Percentiles rank a stretch among this genome's conserved stretches.
Evolutionary conservation across 2,888 invertebrate species (phyloP).

Genomic region (Holacanthella duospinosa): DNA sequence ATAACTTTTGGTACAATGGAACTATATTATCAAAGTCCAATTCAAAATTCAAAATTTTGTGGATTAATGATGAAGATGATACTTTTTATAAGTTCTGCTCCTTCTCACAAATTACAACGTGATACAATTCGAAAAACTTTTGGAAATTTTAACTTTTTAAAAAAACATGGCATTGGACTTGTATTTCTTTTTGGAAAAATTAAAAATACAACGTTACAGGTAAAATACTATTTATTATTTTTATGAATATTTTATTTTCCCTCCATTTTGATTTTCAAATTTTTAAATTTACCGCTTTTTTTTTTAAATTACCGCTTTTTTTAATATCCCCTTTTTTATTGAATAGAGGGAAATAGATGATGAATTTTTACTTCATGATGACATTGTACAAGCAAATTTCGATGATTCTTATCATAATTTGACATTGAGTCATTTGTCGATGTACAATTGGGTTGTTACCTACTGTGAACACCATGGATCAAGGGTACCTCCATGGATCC

Average conservation of each 20-base stretch:
- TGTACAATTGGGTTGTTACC: conserved; percentile 14
- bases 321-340: neutral
- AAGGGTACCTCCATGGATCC: conserved; percentile 5
- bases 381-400: conserved; percentile 12
- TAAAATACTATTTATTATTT: too few species aligned
- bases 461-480: conserved; percentile 3
- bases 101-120: neutral
- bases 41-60: neutral
- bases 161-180: neutral
- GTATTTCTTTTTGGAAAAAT: neutral
- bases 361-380: neutral
- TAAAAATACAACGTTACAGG: neutral
- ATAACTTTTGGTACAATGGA: neutral
- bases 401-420: conserved; percentile 16
- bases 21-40: neutral
- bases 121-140: neutral
- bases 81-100: neutral
- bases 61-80: neutral
- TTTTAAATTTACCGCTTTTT: neutral
- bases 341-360: conserved; percentile 3
- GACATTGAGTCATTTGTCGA: conserved; percentile 15
- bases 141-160: neutral
- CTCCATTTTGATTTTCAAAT: too few species aligned
- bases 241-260: too few species aligned
- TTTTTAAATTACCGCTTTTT: neutral